These are phyloP conservation scores for Pocillopora verrucosa DNA, from an alignment of 64 coral and sea anemone genomes.

Conservation along the genomic window DNA sequence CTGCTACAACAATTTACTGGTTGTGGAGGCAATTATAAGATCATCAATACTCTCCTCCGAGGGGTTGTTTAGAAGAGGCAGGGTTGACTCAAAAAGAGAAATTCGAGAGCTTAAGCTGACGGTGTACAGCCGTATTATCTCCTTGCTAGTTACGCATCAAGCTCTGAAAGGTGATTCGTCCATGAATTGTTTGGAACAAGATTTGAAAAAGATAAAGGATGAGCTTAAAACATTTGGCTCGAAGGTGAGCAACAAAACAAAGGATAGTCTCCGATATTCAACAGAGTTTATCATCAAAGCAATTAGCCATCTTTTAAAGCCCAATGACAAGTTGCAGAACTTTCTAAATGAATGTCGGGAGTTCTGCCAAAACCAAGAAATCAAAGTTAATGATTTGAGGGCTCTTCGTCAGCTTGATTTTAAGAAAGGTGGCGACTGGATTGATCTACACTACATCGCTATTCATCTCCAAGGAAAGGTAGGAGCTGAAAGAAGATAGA, in stretches of 20 bases:
- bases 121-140: slow-evolving; percentile 15
- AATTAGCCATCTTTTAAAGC: not conserved
- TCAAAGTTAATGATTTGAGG: not conserved
- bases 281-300: not conserved
- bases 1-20: not conserved
- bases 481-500: not conserved
- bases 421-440: not conserved
- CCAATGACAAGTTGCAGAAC: not conserved
- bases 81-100: not conserved
- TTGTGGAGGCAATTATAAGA: not conserved
- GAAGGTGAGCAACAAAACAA: slow-evolving; percentile 1
- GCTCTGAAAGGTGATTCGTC: not conserved
- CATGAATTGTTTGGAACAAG: not conserved
- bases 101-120: not conserved
- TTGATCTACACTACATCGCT: not conserved
- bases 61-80: not conserved
- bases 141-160: not conserved
- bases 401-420: not conserved
- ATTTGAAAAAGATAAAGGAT: not conserved
- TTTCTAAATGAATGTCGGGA: not conserved
- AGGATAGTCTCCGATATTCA: slow-evolving; percentile 12
- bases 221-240: not conserved
- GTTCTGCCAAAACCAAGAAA: not conserved
- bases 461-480: slow-evolving; percentile 15
- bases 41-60: not conserved